phyloP scores from a whole-genome alignment of 2,888 invertebrate genomes.

The Lasius platythorax region DNA sequence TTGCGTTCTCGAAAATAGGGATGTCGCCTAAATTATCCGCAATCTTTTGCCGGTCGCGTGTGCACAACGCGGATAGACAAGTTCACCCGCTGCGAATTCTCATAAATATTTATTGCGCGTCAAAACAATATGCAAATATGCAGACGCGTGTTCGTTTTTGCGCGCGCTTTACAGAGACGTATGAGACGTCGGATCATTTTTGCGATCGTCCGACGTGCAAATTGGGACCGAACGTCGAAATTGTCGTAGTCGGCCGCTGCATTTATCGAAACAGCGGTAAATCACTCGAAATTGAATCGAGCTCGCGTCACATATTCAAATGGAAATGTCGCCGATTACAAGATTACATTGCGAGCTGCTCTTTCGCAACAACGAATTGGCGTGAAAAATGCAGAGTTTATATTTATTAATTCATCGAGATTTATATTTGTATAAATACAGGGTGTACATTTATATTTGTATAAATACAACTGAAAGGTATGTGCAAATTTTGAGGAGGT shows the following conservation, averaged over 20 bases:
- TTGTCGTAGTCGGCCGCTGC: not conserved
- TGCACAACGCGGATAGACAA: slow-evolving; percentile 31
- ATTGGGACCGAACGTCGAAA: slow-evolving; percentile 52
- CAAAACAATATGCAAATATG: slow-evolving; percentile 67
- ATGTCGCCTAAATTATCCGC: slow-evolving; percentile 29
- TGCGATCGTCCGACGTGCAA: slow-evolving; percentile 20
- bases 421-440: slow-evolving; percentile 6
- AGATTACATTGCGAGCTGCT: not conserved
- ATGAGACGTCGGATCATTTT: slow-evolving; percentile 17
- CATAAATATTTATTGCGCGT: slow-evolving; percentile 80
- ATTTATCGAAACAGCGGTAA: slow-evolving; percentile 22
- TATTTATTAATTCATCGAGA: slow-evolving; percentile 11
- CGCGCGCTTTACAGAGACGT: not conserved
- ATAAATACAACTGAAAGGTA: not conserved
- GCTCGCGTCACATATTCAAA: slow-evolving; percentile 9
- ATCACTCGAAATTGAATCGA: slow-evolving; percentile 8
- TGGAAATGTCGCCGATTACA: slow-evolving; percentile 32
- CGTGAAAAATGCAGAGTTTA: not conserved
- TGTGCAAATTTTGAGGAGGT: not conserved
- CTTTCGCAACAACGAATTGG: not conserved
- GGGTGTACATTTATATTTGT: slow-evolving; percentile 1
- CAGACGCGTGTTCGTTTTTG: slow-evolving; percentile 25
- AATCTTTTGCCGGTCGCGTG: slow-evolving; percentile 36
- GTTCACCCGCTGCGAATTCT: slow-evolving; percentile 71
- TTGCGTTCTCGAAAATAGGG: slow-evolving; percentile 2